A percentile compares a stretch with the other conserved stretches of the same genome.
Evolutionary conservation across 2,797 vertebrate species (phyloP).

Genomic region (Premnoplex brunnescens): DNA sequence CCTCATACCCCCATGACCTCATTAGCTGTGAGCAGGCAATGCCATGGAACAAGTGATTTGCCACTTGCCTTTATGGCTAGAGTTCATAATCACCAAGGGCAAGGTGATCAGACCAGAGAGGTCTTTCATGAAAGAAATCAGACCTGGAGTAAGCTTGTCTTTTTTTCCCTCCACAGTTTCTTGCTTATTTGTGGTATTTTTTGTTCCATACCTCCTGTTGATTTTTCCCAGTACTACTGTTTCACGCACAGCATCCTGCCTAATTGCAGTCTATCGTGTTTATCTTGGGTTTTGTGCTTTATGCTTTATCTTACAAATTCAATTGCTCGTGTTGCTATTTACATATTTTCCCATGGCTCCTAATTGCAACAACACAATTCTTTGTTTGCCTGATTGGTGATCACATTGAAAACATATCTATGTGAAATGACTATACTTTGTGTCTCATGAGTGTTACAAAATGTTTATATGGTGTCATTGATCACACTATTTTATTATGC

Average conservation of each 20-base stretch:
- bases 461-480: neutral
- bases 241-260: neutral
- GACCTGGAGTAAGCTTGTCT: neutral
- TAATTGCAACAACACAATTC: neutral
- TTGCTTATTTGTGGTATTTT: neutral
- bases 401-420: neutral
- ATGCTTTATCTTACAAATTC: neutral
- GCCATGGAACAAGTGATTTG: neutral
- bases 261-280: neutral
- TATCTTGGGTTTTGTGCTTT: neutral
- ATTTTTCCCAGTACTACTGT: neutral
- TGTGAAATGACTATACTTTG: neutral
- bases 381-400: neutral
- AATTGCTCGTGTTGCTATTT: neutral
- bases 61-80: neutral
- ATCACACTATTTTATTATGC: neutral
- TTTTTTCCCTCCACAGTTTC: neutral
- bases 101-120: neutral
- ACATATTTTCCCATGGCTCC: neutral
- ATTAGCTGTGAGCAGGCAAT: neutral
- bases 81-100: neutral
- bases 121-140: neutral
- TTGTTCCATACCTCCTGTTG: neutral
- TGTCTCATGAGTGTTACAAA: neutral
- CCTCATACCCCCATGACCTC: neutral